Conservation (phyloP, 1,140 invertebrate species). For the Myzus persicae region DNA sequence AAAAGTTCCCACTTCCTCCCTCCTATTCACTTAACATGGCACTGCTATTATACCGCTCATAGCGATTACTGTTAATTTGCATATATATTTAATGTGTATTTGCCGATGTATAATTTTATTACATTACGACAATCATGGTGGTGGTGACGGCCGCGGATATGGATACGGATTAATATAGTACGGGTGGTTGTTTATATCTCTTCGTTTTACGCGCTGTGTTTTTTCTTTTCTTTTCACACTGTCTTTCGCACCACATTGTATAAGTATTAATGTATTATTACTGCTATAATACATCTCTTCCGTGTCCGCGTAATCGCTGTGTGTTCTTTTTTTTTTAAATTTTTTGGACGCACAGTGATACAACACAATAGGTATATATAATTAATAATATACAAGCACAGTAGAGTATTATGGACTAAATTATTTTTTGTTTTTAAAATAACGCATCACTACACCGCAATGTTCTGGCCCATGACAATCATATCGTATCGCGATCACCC, state of each 20-base stretch:
- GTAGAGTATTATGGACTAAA: conserved; percentile 21
- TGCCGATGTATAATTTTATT: background rate
- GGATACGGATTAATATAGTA: conserved; percentile 20
- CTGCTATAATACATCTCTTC: background rate
- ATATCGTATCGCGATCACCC: background rate
- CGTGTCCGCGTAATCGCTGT: background rate
- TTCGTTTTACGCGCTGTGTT: background rate
- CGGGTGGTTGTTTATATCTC: conserved; percentile 21
- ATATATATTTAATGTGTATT: background rate
- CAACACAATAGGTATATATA: background rate
- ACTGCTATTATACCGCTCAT: background rate
- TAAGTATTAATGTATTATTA: background rate
- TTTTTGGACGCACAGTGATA: background rate
- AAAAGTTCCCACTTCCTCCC: background rate
- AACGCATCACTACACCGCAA: background rate
- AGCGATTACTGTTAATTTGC: background rate
- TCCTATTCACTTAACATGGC: background rate
- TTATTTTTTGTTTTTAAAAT: background rate
- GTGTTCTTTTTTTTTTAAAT: background rate
- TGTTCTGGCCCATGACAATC: conserved; percentile 21
- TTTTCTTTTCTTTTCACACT: background rate
- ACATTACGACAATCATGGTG: background rate
- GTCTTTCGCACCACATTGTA: background rate
- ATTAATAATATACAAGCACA: conserved; percentile 2
- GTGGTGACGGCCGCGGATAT: conserved; percentile 29